Evolutionary conservation across 2,888 invertebrate species (phyloP), one percentile per base, ranked within the genome.

Genomic region (Schizotus pectinicornis): DNA sequence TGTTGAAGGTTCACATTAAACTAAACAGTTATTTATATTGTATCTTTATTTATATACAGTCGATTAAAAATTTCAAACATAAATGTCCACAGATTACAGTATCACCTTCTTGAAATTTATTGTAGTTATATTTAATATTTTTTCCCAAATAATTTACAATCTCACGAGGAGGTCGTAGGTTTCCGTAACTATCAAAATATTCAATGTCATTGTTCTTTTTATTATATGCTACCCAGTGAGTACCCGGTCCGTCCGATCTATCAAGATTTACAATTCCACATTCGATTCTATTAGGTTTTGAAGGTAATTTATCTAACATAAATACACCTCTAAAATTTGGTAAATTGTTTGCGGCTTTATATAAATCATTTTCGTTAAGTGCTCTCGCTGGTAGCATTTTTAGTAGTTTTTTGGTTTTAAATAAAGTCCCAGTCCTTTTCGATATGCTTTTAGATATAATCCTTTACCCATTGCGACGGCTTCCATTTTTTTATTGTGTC

Each of bases 401-500:
- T 56, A 61, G 7, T 12, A 55, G 63, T 59, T 65, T 63, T 67
- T 65, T 63, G 51, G 57, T 43, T 53, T 61, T 31, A 65, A 50
- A 59, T 52, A 63, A 35, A 68, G 31, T 33, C 65, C 67, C 7
- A 61, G 48, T 30, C 64, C 67, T 51, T 52, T 59, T 35, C 52
- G 32, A 51, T 74, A 69, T 45, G 72, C 71, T 59, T 71, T 72
- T 5, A 77, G 52, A 62, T 63, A 69, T 32, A 76, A 34, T 6
- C 75, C 75, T 61, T 72, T 74, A 8, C 64, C 64, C 9, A 77
- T 54, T 9, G 74, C 74, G 9, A 77, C 64, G 7, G 74, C 71
- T 68, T 78, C 77, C 74, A 78, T 77, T 7, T 63, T 62, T 66
- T 68, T 58, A 58, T 79, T 79, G 60, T 77, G 77, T 7, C 76